phyloP scores from a whole-genome alignment of 1,140 invertebrate species.

The Heliothis virescens region DNA sequence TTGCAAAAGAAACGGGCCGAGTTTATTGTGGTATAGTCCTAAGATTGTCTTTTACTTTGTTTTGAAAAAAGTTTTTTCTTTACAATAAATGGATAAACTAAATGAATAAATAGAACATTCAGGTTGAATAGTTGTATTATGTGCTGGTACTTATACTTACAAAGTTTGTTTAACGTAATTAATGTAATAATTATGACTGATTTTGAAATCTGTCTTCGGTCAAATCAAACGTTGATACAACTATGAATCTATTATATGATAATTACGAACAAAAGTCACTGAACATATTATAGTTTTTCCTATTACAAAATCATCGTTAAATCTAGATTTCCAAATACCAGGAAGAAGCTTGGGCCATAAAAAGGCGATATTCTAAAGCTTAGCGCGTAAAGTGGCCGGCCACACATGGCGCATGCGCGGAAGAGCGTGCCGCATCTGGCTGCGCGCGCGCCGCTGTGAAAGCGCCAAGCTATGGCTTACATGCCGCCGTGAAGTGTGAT shows the following conservation, averaged over 20 bases:
- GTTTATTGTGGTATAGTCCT: constrained; percentile 20
- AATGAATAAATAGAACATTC: not conserved
- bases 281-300: too few species aligned
- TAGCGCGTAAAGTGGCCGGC: constrained; percentile 25
- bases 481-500: constrained; percentile 1
- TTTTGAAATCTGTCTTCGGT: too few species aligned
- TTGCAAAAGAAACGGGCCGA: constrained; percentile 60
- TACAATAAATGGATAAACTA: not conserved
- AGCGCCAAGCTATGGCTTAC: constrained; percentile 34
- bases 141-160: too few species aligned
- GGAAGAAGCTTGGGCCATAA: not conserved
- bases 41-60: not conserved
- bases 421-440: constrained; percentile 68
- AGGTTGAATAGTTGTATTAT: too few species aligned
- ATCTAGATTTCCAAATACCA: not conserved
- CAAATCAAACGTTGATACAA: too few species aligned
- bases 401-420: constrained; percentile 38
- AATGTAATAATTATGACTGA: too few species aligned
- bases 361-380: constrained; percentile 4
- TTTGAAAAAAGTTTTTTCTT: not conserved
- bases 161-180: too few species aligned
- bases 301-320: too few species aligned
- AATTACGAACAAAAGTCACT: too few species aligned
- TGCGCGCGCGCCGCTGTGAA: constrained; percentile 50
- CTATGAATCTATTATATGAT: too few species aligned